Conservation (phyloP, 1,140 invertebrate genomes). For the Hydropsyche tenuis region DNA sequence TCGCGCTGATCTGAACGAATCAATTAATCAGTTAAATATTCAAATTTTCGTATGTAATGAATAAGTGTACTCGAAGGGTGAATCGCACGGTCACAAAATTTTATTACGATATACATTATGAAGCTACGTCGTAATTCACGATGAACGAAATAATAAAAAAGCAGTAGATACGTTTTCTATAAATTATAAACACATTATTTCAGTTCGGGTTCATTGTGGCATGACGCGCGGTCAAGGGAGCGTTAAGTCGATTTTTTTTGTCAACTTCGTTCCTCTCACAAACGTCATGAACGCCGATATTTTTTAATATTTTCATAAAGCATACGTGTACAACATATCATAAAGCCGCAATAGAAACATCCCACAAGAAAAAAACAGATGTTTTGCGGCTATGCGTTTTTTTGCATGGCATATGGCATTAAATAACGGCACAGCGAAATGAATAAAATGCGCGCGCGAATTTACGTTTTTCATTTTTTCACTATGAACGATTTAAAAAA, state of each 20-base stretch:
- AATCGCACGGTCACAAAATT: too few species aligned
- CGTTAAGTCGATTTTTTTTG: constrained; percentile 31
- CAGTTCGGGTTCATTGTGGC: constrained; percentile 28
- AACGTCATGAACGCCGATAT: too few species aligned
- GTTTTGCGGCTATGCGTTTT: constrained; percentile 6
- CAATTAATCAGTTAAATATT: too few species aligned
- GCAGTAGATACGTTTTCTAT: constrained; percentile 21
- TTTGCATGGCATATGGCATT: constrained; percentile 19
- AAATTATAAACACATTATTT: constrained; percentile 41
- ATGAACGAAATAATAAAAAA: constrained; percentile 14
- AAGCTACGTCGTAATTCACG: constrained; percentile 3
- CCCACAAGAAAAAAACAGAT: constrained; percentile 4
- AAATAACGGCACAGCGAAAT: constrained; percentile 20
- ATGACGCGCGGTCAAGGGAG: constrained; percentile 33
- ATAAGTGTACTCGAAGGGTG: too few species aligned
- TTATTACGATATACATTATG: too few species aligned
- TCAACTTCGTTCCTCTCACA: neutral
- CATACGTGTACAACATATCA: too few species aligned
- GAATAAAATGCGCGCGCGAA: neutral
- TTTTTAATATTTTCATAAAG: too few species aligned
- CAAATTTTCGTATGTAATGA: too few species aligned
- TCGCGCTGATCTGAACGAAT: too few species aligned
- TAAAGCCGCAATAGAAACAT: constrained; percentile 14
- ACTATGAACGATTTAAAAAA: neutral
- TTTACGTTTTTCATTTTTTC: too few species aligned